Percentiles rank a stretch among this genome's conserved stretches.
Evolutionary conservation across 1,140 invertebrate genomes (phyloP).

Genomic region (Rhizoglyphus robini): DNA sequence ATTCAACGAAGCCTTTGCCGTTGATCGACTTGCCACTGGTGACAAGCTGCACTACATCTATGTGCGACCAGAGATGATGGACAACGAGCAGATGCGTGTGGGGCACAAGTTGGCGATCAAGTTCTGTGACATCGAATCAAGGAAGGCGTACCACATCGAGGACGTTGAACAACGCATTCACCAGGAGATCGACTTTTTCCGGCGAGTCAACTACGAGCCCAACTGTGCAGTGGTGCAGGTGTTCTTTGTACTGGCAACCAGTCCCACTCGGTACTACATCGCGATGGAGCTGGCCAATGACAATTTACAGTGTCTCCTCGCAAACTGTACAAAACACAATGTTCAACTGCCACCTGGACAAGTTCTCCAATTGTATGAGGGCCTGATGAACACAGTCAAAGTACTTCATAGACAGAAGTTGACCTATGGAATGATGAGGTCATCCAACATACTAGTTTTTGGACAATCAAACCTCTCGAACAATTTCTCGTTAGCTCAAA

Average conservation of each 20-base stretch:
- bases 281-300: not conserved
- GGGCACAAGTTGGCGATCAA: not conserved
- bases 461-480: not conserved
- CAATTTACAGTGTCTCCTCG: not conserved
- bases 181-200: not conserved
- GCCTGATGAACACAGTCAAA: not conserved
- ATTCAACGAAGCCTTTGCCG: not conserved
- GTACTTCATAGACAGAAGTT: not conserved
- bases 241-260: not conserved
- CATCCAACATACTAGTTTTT: slow-evolving; percentile 2
- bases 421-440: not conserved
- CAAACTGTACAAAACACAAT: not conserved
- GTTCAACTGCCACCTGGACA: not conserved
- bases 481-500: too few relatives aligned
- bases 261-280: not conserved
- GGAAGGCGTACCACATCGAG: not conserved
- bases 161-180: not conserved
- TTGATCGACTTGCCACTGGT: not conserved
- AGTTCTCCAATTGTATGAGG: not conserved
- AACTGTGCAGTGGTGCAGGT: not conserved
- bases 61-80: not conserved
- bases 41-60: not conserved
- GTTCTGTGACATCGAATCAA: not conserved
- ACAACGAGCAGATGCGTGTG: not conserved
- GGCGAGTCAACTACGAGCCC: not conserved